Percentiles rank a stretch among this genome's conserved stretches.
Evolutionary conservation across 2,113 vertebrate species (phyloP).

Genomic region (Pangasianodon hypophthalmus): DNA sequence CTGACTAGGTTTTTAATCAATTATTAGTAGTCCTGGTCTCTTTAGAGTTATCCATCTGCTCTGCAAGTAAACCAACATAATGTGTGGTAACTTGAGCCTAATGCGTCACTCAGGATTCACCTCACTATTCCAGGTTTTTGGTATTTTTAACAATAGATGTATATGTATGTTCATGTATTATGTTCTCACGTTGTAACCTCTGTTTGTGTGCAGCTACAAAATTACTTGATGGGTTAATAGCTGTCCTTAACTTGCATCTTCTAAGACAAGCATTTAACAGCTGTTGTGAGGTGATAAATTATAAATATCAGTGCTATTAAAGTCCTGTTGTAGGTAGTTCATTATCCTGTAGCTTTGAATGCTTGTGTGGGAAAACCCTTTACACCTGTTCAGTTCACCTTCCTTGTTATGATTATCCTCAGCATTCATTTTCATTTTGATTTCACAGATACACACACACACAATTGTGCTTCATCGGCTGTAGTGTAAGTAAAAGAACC

Average conservation of each 20-base stretch:
- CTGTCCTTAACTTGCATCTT: background rate
- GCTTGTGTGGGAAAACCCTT: background rate
- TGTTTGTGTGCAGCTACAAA: background rate
- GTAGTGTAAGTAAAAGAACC: background rate
- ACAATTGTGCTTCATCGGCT: background rate
- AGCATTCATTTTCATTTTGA: background rate
- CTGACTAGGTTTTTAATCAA: conserved; percentile 11
- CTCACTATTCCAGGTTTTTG: background rate
- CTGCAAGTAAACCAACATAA: conserved; percentile 28
- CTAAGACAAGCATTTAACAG: background rate
- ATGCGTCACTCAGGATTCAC: conserved; percentile 11
- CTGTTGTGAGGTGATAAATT: conserved; percentile 11
- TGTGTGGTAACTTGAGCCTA: conserved; percentile 38
- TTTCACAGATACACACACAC: background rate
- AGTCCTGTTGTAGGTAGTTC: background rate
- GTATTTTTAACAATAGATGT: background rate
- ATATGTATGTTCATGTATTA: background rate
- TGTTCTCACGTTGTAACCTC: background rate
- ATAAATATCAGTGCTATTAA: conserved; percentile 8
- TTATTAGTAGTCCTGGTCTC: conserved; percentile 48
- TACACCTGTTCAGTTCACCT: background rate
- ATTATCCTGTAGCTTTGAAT: background rate
- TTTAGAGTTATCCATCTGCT: conserved; percentile 48
- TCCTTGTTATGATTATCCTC: background rate
- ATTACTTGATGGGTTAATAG: background rate